Conservation (phyloP, 1,140 invertebrate species). For the Drosophila repleta region DNA sequence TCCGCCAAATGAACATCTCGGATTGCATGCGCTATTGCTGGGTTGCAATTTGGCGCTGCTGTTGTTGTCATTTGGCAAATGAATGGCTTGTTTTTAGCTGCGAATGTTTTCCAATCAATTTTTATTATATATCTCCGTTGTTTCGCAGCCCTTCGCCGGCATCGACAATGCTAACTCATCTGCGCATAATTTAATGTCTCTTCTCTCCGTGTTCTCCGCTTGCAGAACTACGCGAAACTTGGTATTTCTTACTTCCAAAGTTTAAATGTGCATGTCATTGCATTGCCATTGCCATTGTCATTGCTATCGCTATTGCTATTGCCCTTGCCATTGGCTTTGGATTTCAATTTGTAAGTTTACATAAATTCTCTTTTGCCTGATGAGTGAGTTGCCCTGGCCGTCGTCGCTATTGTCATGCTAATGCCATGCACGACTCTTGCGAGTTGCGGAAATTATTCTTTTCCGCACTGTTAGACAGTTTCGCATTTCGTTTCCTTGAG, state of each 20-base stretch:
- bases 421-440: conserved; percentile 38
- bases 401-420: conserved; percentile 66
- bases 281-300: conserved; percentile 36
- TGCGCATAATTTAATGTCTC: conserved; percentile 83
- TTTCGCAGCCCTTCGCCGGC: conserved; percentile 40
- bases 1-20: conserved; percentile 32
- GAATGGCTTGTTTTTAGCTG: conserved; percentile 77
- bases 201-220: background rate
- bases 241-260: conserved; percentile 17
- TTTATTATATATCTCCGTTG: conserved; percentile 70
- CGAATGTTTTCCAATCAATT: conserved; percentile 83
- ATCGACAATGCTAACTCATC: conserved; percentile 83
- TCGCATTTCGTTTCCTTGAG: conserved; percentile 25
- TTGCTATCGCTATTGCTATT: conserved; percentile 10
- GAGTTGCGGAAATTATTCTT: conserved; percentile 57
- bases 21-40: conserved; percentile 70
- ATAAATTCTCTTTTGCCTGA: conserved; percentile 69
- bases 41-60: conserved; percentile 72
- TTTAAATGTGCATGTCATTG: conserved; percentile 80
- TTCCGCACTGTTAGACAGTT: conserved; percentile 49
- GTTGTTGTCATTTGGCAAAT: conserved; percentile 77
- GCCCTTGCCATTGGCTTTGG: conserved; percentile 37
- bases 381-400: conserved; percentile 63
- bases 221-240: background rate
- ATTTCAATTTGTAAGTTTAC: conserved; percentile 82